phyloP scores from a whole-genome alignment of 2,113 vertebrate species.

The Sminthopsis crassicaudata region DNA sequence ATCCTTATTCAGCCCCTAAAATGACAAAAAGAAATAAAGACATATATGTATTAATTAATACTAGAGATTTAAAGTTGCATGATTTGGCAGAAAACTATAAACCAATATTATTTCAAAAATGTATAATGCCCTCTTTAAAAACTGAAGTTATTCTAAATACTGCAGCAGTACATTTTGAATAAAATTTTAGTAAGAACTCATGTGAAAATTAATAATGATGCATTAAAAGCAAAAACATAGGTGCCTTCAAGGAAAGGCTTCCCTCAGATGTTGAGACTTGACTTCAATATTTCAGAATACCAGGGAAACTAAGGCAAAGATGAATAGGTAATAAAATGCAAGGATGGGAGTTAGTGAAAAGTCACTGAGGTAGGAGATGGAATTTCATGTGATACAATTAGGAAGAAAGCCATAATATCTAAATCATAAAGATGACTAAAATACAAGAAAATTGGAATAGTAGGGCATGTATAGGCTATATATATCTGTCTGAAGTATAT shows the following conservation, averaged over 20 bases:
- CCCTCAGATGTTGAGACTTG: neutral
- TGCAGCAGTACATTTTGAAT: neutral
- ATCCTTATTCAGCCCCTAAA: neutral
- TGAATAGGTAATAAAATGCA: neutral
- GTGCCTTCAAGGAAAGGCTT: neutral
- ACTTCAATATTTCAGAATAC: neutral
- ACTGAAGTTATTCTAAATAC: neutral
- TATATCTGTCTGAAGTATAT: neutral
- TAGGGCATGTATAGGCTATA: neutral
- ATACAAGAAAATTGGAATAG: neutral
- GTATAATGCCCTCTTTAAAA: neutral
- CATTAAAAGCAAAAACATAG: neutral
- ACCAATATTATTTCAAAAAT: neutral
- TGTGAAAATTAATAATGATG: neutral
- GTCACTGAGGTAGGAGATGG: neutral
- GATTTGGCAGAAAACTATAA: neutral
- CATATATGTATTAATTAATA: neutral
- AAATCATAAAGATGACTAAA: neutral
- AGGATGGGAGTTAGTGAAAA: neutral
- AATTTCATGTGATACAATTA: neutral
- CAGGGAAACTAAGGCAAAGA: neutral
- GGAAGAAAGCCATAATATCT: neutral
- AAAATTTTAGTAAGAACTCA: neutral
- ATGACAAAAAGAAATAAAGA: neutral
- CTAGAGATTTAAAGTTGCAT: neutral